Evolutionary conservation across 2,888 invertebrate species (phyloP), one percentile per base, ranked within the genome.

Genomic region (Brachyptera risi): DNA sequence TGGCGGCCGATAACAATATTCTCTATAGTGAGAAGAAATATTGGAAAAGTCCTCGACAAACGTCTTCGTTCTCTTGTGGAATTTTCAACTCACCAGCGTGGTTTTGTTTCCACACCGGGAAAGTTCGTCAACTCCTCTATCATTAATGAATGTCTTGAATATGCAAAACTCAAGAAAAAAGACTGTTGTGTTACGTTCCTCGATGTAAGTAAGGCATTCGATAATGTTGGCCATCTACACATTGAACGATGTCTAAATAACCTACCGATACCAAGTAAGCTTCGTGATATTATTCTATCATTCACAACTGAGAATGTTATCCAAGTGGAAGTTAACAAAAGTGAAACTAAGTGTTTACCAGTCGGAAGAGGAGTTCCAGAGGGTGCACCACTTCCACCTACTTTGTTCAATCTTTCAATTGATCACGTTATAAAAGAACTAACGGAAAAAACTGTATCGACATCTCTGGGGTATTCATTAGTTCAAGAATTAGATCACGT

Each of bases 331-430:
- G 42, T 21, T 7, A 42, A 42, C 42, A 5, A n/a, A 42, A 19
- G 19, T 9, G 24, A 49, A 49, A 21, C 24, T 9, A 49, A 49
- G 11, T 15, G 13, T 5, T 24, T 49, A 9, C n/a, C 11, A 5
- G 23, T 49, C 19, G 24, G 11, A 13, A n/a, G n/a, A n/a, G n/a
- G n/a, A n/a, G n/a, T n/a, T n/a, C n/a, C n/a, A n/a, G n/a, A n/a
- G n/a, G n/a, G n/a, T n/a, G n/a, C n/a, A n/a, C n/a, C n/a, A n/a
- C n/a, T n/a, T n/a, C n/a, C n/a, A n/a, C n/a, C n/a, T 2, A 51
- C 31, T 5, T 21, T 51, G 35, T 51, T 51, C 13, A 51, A 51
- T 51, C 51, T 51, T 9, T n/a, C 51, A 15, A 51, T 51, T n/a
- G 51, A 51, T n/a, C 35, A 51, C 19, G 17, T 51, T 7, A 31